Evolutionary conservation across 2,797 vertebrate species (phyloP).

Genomic region (Lacerta viridis): DNA sequence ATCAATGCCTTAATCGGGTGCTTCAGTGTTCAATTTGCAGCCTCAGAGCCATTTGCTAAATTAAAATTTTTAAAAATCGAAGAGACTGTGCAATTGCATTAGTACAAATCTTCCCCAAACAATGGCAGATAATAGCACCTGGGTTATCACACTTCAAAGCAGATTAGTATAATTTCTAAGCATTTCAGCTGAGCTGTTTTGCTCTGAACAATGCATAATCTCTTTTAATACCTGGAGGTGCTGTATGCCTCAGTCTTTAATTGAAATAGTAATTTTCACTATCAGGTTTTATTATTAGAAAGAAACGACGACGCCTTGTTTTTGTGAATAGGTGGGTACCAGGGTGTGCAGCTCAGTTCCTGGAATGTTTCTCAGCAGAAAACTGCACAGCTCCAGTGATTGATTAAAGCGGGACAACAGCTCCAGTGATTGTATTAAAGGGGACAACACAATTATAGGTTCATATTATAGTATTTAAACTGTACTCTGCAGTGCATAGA

Average conservation of each 20-base stretch:
- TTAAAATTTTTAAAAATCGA: neutral
- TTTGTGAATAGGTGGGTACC: conserved; percentile 17
- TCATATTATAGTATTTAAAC: neutral
- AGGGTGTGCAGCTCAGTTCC: neutral
- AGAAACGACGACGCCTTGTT: neutral
- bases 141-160: conserved; percentile 19
- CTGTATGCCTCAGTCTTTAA: conserved; percentile 10
- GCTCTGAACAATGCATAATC: conserved; percentile 1
- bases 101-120: conserved; percentile 3
- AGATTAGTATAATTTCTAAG: conserved; percentile 37
- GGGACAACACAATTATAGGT: neutral
- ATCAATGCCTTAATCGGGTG: neutral
- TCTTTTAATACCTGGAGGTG: conserved; percentile 11
- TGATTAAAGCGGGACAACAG: conserved; percentile 1
- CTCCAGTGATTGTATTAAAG: neutral
- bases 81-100: neutral
- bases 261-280: conserved; percentile 25
- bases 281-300: neutral
- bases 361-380: neutral
- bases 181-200: neutral
- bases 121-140: conserved; percentile 33
- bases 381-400: neutral
- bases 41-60: neutral
- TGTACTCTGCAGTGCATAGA: neutral
- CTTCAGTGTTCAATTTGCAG: neutral